These are phyloP conservation scores for Rousettus madagascariensis DNA, from an alignment of 2,797 vertebrate genomes.

Conservation along the genomic window DNA sequence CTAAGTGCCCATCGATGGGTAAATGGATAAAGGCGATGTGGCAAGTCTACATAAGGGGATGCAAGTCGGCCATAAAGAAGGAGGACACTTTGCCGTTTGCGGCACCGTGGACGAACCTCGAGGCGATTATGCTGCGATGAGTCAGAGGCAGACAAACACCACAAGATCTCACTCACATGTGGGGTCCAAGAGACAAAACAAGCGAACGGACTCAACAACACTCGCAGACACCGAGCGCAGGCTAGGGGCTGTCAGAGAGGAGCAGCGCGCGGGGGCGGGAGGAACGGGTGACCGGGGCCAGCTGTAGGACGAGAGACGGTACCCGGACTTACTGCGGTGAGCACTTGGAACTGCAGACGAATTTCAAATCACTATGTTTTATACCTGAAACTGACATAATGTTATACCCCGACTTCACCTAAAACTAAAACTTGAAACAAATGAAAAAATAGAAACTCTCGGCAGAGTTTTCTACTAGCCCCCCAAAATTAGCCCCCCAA, in stretches of 20 bases:
- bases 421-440: not conserved
- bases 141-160: not conserved
- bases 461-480: too few species aligned
- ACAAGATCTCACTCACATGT: not conserved
- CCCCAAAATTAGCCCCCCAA: not conserved
- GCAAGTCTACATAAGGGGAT: too few species aligned
- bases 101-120: not conserved
- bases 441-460: too few species aligned
- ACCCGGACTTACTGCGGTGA: not conserved
- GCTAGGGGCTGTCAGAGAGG: not conserved
- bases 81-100: not conserved
- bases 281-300: not conserved
- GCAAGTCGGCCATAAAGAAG: not conserved
- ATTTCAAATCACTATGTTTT: not conserved
- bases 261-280: not conserved
- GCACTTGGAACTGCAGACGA: not conserved
- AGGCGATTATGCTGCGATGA: too few species aligned
- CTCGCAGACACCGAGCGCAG: not conserved
- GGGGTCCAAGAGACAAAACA: too few species aligned
- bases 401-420: not conserved
- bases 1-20: not conserved
- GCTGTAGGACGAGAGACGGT: fast-evolving
- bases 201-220: not conserved
- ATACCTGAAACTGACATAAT: not conserved
- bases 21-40: not conserved